Evolutionary conservation across 2,888 invertebrate species (phyloP).

Genomic region (Lithophane semibrunnea): DNA sequence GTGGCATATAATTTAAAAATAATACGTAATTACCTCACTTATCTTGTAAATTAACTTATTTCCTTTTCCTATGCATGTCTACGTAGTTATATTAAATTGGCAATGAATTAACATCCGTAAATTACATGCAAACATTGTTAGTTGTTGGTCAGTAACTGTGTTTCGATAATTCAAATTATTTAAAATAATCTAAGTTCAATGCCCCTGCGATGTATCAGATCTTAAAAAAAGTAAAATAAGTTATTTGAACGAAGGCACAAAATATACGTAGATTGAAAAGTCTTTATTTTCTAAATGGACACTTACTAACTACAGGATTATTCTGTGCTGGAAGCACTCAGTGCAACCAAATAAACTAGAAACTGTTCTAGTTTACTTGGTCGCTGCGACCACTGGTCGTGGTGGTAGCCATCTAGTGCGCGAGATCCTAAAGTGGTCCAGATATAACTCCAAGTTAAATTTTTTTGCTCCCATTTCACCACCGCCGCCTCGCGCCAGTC

Average conservation of each 20-base stretch:
- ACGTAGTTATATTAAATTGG: background rate
- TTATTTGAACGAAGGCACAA: background rate
- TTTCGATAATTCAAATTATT: background rate
- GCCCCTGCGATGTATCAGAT: background rate
- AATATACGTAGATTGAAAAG: background rate
- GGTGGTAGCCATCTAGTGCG: too few species aligned
- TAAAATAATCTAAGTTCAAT: background rate
- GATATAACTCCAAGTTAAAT: too few species aligned
- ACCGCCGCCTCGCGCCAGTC: too few species aligned
- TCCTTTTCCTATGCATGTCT: background rate
- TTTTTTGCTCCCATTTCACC: too few species aligned
- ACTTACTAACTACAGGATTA: background rate
- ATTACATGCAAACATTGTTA: background rate
- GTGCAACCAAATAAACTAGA: too few species aligned
- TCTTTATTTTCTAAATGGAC: background rate
- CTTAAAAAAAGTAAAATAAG: background rate
- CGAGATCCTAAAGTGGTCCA: too few species aligned
- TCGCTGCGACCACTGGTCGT: too few species aligned
- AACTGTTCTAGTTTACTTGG: too few species aligned
- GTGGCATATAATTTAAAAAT: background rate
- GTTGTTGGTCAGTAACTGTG: too few species aligned
- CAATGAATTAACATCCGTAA: background rate
- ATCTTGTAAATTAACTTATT: conserved; percentile 5
- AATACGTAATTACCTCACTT: conserved; percentile 5
- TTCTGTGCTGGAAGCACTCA: too few species aligned